Base-by-base conservation (phyloP, 2,797 vertebrate species). In the Sebastes baramenuke region DNA sequence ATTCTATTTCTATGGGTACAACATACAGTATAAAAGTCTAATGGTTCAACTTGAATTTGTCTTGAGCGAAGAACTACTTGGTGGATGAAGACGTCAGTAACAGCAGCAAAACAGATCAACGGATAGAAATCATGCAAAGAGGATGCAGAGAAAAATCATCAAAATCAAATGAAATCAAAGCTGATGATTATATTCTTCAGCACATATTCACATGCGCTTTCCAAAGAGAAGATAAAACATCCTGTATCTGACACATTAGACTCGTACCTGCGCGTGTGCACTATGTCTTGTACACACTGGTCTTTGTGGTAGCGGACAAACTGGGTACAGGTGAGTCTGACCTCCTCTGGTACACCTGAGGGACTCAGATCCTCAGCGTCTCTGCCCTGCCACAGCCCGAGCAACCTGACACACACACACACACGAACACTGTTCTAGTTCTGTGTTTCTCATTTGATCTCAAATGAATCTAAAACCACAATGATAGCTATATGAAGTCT, bases 261-360 rank as follows among this genome's bases (percentile, higher is more conserved):
- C n/a, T 66, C 69, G 0, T 90, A 98, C 98, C 98, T 98, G 96
- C 94, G 97, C 75, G 95, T 96, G 92, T 93, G 97, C 60, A 99
- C 96, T 18, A 99, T 95, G 77, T 97, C 98, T 92, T 95, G 97
- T 77, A 97, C 96, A 89, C 98, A 99, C 87, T 97, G 96, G 75
- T 99, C 97, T 95, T 96, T 98, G 30, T 99, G 98, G 93, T 99
- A 99, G 74, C 92, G 97, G 69, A 99, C 96, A 89, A 99, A 98
- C 83, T 99, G 98, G 9, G 97, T 97, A 85, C 98, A 98, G 61
- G 98, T 99, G 95, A 99, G 97, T 65, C 97, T 95, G 92, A 99
- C 97, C 86, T 99, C 98, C 87, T 99, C 98, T 8, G 97, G 95
- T 22, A 97, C 93, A 46, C 87, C 84, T 24, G 96, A 86, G 14